Evolutionary conservation across 2,888 invertebrate genomes (phyloP).

Genomic region (Helleia helle): DNA sequence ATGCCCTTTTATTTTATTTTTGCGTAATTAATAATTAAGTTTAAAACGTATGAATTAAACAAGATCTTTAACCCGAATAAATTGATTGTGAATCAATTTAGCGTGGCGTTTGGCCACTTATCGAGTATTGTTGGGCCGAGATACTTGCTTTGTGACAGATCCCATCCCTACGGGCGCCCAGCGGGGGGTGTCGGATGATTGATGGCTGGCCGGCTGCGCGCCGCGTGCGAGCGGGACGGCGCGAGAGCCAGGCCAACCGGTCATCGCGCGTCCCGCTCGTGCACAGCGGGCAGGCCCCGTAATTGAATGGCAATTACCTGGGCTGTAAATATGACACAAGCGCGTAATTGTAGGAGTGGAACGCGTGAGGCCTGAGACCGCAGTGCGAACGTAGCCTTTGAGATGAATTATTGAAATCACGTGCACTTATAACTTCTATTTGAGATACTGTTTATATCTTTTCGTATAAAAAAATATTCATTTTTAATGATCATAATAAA

Average conservation of each 20-base stretch:
- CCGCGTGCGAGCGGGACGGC: conserved; percentile 39
- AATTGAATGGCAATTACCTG: conserved; percentile 76
- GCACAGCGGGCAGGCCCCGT: conserved; percentile 56
- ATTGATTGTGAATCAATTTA: conserved; percentile 62
- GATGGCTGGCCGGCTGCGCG: conserved; percentile 62
- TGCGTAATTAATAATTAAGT: too few species aligned
- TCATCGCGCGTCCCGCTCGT: conserved; percentile 36
- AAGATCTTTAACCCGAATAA: conserved; percentile 16
- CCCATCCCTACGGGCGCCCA: conserved; percentile 63
- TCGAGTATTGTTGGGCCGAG: conserved; percentile 59
- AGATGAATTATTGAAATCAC: conserved; percentile 63
- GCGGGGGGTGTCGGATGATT: conserved; percentile 70
- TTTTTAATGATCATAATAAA: too few species aligned
- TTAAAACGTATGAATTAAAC: too few species aligned
- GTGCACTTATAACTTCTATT: conserved; percentile 23
- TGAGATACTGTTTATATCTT: conserved; percentile 3
- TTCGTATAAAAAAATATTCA: conserved; percentile 6
- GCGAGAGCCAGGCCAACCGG: conserved; percentile 19
- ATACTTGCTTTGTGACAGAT: conserved; percentile 58
- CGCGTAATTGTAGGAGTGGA: conserved; percentile 71
- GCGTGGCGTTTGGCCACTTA: conserved; percentile 65
- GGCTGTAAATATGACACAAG: conserved; percentile 75
- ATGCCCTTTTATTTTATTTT: too few species aligned
- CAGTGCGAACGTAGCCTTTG: conserved; percentile 49
- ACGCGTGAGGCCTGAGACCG: conserved; percentile 58